Base-by-base conservation (phyloP, 2,888 invertebrate species). In the Epicampocera succincta region DNA sequence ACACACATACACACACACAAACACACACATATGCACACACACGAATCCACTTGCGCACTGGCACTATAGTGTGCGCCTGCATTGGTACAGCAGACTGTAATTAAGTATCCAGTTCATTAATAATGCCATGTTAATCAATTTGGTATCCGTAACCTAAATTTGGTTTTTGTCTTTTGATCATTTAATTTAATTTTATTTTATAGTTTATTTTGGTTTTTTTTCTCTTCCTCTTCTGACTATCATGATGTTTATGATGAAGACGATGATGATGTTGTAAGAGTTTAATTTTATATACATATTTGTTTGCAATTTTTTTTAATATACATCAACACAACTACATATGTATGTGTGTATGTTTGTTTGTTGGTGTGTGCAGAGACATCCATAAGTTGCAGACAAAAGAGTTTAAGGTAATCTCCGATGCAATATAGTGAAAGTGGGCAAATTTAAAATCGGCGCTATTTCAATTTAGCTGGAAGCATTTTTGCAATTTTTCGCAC, bases 121-220 rank as follows among this genome's bases (percentile, higher is more conserved):
- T 86, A 87, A 84, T 77, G 60, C 66, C 79, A 74, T 85, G 87
- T 85, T 87, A 87, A 88, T 87, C 84, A 86, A 85, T 79, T 79
- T 80, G 13, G 69, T 75, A 84, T 83, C 69, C 80, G 78, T 82
- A 81, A 84, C 75, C 80, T 74, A 65, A 74, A 74, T 83, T 73
- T 71, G 48, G 44, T 60, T 61, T 44, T 50, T 65, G 38, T 66
- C 19, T 65, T 69, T 60, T 56, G 11, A 15, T 33, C 69, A 33
- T 11, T 58, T 54, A 17, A 33, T 11, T 58, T 54, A 17, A 58
- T 50, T 50, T 54, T 15, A 54, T 25, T 61, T 25, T 40, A 9
- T 21, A 33, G 15, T 50, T 33, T 69, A 15, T 61, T 44, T 68
- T 63, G 29, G 48, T 63, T 5, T 68, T 56, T 50, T 63, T 50